Base-by-base conservation (phyloP, 1,140 invertebrate species). In the Cotesia typhae region DNA sequence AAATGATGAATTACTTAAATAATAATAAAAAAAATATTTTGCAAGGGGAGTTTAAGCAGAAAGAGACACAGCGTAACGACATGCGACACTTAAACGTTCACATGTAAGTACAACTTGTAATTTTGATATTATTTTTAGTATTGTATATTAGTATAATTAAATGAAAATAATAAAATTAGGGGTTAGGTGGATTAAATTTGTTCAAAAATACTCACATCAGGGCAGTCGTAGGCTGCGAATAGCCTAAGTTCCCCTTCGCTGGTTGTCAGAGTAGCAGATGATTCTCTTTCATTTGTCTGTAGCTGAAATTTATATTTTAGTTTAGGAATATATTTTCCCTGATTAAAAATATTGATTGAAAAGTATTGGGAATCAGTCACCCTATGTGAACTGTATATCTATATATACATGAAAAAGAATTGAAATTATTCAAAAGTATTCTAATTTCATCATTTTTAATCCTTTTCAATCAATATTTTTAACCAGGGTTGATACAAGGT, bases 21-120 rank as follows among this genome's bases (percentile, higher is more conserved):
- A 41, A 41, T n/a, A 28, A 28, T 12, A 65, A 14, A 38, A 38
- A 41, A 38, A 65, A 14, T 28, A n/a, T 65, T 12, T n/a, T 20
- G 35, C 36, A 3, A n/a, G 12, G 36, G 7, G 4, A 14, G 38
- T 65, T 10, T 65, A 38, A 65, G 63, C 63, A 67, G 52, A 72
- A 7, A 72, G 65, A 69, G 20, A 74, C 17, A 71, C 73, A 80
- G 78, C 83, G 78, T 80, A 75, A 79, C 71, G 75, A 83, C 85
- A 87, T 87, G 85, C 85, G 80, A 86, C 85, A 87, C 76, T 83
- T 82, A 85, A 80, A 81, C 83, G 79, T 83, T 82, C 78, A 85
- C 79, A 81, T 81, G 80, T 78, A 83, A 37, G 41, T 37, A 38
- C 4, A 12, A 65, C 4, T 65, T 9, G 14, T 17, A 41, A 65